Conservation (phyloP, 1,140 invertebrate species). For the Oryzaephilus surinamensis region DNA sequence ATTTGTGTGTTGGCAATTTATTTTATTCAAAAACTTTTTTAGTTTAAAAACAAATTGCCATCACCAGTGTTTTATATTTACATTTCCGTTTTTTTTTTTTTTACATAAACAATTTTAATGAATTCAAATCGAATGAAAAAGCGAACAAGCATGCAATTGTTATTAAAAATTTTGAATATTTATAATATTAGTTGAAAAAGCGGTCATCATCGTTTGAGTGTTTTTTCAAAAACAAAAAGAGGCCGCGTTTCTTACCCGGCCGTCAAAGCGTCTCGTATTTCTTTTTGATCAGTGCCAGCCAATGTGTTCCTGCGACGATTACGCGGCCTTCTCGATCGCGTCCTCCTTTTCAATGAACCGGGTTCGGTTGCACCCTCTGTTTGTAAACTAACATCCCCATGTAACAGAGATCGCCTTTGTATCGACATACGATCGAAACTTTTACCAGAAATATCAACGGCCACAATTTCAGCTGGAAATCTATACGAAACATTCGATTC, state of each 20-base stretch:
- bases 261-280: conserved; percentile 62
- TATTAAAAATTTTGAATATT: no score
- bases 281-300: conserved; percentile 77
- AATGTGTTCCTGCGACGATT: conserved; percentile 80
- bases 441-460: conserved; percentile 75
- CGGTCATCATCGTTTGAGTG: neutral
- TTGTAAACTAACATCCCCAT: conserved; percentile 35
- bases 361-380: conserved; percentile 35
- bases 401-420: conserved; percentile 66
- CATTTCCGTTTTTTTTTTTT: no score
- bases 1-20: no score
- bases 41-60: neutral
- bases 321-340: conserved; percentile 59
- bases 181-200: neutral
- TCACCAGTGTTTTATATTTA: neutral
- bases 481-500: conserved; percentile 38
- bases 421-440: conserved; percentile 79
- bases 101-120: no score
- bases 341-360: conserved; percentile 52
- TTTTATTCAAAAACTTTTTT: no score
- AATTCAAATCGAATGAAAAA: no score
- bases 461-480: conserved; percentile 76
- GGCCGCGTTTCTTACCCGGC: no score
- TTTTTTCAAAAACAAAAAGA: conserved; percentile 38
- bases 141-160: no score